Conservation (phyloP, 2,113 vertebrate genomes). For the Saguinus midas region DNA sequence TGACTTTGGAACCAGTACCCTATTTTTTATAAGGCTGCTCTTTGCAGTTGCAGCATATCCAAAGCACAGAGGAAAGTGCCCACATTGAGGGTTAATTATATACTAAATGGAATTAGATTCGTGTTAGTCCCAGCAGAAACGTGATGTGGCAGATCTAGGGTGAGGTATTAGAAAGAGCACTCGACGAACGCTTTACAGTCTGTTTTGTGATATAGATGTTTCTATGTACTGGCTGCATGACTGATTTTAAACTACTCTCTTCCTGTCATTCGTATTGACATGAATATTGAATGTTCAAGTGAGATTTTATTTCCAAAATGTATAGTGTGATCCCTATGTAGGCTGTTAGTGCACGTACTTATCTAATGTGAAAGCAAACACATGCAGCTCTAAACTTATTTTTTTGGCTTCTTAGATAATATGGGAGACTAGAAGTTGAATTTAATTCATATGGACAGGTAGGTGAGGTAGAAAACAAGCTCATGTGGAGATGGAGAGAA, state of each 20-base stretch:
- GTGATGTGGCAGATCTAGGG: background rate
- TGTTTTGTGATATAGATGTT: background rate
- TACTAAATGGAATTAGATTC: background rate
- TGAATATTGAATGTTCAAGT: background rate
- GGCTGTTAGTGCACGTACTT: background rate
- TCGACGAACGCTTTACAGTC: background rate
- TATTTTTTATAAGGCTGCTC: background rate
- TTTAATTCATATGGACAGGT: conserved; percentile 1
- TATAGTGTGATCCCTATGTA: background rate
- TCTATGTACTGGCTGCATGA: background rate
- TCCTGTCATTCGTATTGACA: background rate
- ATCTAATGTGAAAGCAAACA: background rate
- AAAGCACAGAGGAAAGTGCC: background rate
- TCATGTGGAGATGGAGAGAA: background rate
- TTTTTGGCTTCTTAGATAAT: conserved; percentile 20
- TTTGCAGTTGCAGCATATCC: background rate
- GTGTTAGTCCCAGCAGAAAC: background rate
- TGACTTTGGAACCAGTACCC: background rate
- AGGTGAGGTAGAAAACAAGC: conserved; percentile 50
- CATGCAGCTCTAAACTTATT: background rate
- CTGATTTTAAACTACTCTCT: background rate
- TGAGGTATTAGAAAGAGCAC: background rate
- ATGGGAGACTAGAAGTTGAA: conserved; percentile 7
- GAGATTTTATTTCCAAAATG: background rate
- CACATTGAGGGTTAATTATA: background rate